Evolutionary conservation across 2,888 invertebrate genomes (phyloP), one percentile per base, ranked within the genome.

Genomic region (Drosophila histrio): DNA sequence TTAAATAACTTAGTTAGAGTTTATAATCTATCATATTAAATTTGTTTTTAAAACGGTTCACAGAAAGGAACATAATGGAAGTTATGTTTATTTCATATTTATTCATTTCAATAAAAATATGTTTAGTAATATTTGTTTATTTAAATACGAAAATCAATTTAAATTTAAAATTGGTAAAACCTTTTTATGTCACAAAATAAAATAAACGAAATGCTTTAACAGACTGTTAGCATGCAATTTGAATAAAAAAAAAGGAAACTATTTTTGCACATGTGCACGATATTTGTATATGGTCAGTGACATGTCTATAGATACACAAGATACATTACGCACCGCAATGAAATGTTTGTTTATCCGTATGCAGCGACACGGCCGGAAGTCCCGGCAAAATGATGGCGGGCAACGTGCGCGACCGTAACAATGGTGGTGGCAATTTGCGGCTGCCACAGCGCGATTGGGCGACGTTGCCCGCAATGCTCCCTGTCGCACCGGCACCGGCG

Each of bases 361-460:
- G 96, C 58, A 96, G 95, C 75, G 96, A 96, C 26, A 97, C 93
- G 81, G 97, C 96, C 72, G 90, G 90, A 88, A 97, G 94, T 52
- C 96, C 96, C 1, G 97, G 97, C 38, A 96, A 96, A 43, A 97
- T 95, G 90, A 97, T 97, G 72, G 97, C 96, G 38, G 97, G 97
- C 63, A 97, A 92, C 5, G 97, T 97, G 86, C 97, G 94, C 38
- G 97, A 97, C 80, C 97, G 94, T 77, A 97, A 92, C 70, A 97
- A 92, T 0, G 97, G 97, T 9, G 96, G 95, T 19, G 95, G 95
- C 32, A 93, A 92, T 65, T 90, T 91, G 57, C 93, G 92, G 70
- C 92, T 88, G 84, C 79, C 81, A 53, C 63, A 67, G 26, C 79
- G 87, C 21, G 84, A 77, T 90, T 93, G 93, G 43, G 58, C 46